Evolutionary conservation across 2,797 vertebrate species (phyloP).

Genomic region (Danionella dracula): DNA sequence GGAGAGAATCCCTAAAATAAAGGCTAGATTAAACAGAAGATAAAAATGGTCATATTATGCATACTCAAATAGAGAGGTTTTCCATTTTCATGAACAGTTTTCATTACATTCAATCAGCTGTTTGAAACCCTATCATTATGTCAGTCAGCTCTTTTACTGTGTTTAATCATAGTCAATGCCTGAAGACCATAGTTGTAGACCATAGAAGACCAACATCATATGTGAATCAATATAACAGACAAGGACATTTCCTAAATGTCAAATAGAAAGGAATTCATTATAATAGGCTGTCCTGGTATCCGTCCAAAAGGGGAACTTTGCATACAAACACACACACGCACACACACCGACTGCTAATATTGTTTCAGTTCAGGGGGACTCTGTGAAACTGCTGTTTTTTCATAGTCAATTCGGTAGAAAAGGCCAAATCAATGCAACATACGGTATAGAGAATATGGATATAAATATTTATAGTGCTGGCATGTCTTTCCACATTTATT

Average conservation of each 20-base stretch:
- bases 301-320: background rate
- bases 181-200: too few relatives aligned
- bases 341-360: background rate
- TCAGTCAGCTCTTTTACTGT: background rate
- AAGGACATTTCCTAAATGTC: background rate
- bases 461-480: too few relatives aligned
- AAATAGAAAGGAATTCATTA: background rate
- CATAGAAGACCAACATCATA: too few relatives aligned
- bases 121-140: background rate
- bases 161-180: background rate
- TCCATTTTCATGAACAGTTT: background rate
- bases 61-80: too few relatives aligned
- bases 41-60: too few relatives aligned
- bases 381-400: background rate
- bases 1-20: too few relatives aligned
- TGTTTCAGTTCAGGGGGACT: background rate
- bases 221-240: background rate
- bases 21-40: too few relatives aligned
- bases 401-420: too few relatives aligned
- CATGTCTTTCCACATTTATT: too few relatives aligned
- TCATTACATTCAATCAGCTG: background rate
- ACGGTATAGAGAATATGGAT: too few relatives aligned
- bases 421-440: too few relatives aligned
- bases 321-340: background rate
- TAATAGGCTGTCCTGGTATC: background rate